These are phyloP conservation scores for Pogoniulus pusillus DNA, from an alignment of 2,797 vertebrate species.

Conservation along the genomic window DNA sequence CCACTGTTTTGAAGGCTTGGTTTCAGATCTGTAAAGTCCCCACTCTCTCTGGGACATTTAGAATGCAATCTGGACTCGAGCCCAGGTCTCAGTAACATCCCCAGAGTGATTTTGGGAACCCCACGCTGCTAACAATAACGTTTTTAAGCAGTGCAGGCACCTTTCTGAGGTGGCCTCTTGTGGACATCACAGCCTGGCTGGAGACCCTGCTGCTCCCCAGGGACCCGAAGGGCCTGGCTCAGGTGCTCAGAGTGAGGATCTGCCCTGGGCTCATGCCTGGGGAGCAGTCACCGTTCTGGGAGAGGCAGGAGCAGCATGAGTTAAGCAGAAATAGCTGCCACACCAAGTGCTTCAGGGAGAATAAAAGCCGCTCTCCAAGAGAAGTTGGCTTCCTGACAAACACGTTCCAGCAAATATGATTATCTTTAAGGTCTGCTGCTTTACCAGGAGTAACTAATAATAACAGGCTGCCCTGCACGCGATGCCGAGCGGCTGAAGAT, in stretches of 20 bases:
- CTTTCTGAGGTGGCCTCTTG: not conserved
- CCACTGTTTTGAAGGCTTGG: not conserved
- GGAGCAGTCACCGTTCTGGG: rapidly evolving
- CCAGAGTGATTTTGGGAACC: not conserved
- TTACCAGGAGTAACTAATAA: constrained; percentile 41
- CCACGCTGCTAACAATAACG: rapidly evolving
- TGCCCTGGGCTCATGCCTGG: rapidly evolving
- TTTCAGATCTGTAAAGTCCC: not conserved
- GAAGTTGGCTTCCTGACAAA: constrained; percentile 61
- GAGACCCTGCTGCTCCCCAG: not conserved
- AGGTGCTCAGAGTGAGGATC: not conserved
- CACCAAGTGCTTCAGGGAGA: not conserved
- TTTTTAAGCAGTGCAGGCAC: rapidly evolving
- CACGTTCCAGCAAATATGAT: constrained; percentile 41
- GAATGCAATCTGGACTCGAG: not conserved
- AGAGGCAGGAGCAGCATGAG: not conserved
- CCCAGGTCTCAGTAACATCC: too few relatives aligned
- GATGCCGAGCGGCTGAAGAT: not conserved
- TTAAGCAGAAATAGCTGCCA: not conserved
- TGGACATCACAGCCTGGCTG: not conserved
- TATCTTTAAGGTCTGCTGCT: constrained; percentile 49
- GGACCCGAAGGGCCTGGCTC: not conserved
- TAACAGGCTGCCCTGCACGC: not conserved
- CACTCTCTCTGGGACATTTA: not conserved
- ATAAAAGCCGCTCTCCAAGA: not conserved